Percentiles rank a stretch among this genome's conserved stretches.
These are phyloP conservation scores for Drosophila prolongata DNA, from an alignment of 2,888 invertebrate species.

Conservation along the genomic window DNA sequence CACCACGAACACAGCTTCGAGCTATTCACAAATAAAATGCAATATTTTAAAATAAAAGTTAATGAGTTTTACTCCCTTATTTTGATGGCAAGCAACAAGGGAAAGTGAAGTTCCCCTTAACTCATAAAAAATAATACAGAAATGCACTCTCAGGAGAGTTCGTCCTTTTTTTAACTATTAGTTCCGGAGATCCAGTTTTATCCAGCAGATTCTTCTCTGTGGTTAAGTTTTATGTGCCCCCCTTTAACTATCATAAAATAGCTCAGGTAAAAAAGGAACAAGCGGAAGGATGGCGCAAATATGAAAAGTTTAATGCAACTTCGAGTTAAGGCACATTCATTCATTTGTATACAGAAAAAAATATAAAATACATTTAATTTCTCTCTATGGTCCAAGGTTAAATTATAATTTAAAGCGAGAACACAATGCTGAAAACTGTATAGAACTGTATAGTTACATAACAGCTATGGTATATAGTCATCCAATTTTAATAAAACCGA, in stretches of 20 bases:
- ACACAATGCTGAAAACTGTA: too few relatives aligned
- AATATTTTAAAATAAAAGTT: constrained; percentile 70
- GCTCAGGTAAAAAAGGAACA: constrained; percentile 9
- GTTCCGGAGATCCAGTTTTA: constrained; percentile 4
- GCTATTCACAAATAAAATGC: constrained; percentile 76
- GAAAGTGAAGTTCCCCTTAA: background rate
- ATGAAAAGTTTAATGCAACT: constrained; percentile 1
- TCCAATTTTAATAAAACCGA: too few relatives aligned
- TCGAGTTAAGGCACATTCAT: background rate
- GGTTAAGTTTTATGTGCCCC: constrained; percentile 7
- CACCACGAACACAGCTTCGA: constrained; percentile 63
- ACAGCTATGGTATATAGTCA: too few relatives aligned
- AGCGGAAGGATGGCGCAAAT: background rate
- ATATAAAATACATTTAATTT: background rate
- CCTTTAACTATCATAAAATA: constrained; percentile 12
- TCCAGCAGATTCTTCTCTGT: background rate
- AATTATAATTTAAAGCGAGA: too few relatives aligned
- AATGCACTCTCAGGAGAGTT: constrained; percentile 11
- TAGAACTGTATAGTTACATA: too few relatives aligned
- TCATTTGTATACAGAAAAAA: background rate
- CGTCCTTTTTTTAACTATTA: constrained; percentile 7
- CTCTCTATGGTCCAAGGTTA: too few relatives aligned
- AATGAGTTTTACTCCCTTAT: constrained; percentile 13
- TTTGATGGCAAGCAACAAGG: background rate
- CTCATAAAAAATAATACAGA: constrained; percentile 9